Evolutionary conservation across 2,113 vertebrate genomes (phyloP).

Genomic region (Furnarius figulus): DNA sequence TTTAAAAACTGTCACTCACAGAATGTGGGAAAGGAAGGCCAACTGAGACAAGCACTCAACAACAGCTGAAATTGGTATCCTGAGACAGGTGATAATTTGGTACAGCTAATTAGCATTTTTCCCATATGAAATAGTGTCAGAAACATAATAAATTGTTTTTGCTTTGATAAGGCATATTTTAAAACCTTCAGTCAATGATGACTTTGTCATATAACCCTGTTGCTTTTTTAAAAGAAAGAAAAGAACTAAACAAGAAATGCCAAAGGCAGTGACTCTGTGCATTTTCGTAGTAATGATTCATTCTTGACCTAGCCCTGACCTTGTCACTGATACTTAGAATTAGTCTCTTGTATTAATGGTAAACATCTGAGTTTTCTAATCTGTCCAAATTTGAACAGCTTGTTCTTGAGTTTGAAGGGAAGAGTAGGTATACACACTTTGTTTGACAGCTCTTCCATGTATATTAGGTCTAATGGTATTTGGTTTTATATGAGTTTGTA

Average conservation of each 20-base stretch:
- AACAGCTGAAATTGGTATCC: conserved; percentile 8
- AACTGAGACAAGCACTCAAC: conserved; percentile 25
- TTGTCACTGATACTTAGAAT: not conserved
- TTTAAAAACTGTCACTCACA: conserved; percentile 72
- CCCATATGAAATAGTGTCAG: conserved; percentile 34
- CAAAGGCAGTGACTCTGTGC: not conserved
- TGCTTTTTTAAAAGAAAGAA: not conserved
- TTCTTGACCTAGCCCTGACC: not conserved
- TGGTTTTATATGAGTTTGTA: not conserved
- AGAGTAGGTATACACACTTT: not conserved
- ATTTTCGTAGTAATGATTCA: not conserved
- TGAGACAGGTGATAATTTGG: conserved; percentile 67
- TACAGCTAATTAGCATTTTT: conserved; percentile 64
- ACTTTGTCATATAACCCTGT: not conserved
- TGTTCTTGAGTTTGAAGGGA: not conserved
- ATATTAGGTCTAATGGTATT: not conserved
- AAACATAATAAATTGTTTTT: conserved; percentile 44
- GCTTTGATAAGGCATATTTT: conserved; percentile 30
- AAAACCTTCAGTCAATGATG: not conserved
- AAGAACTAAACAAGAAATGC: not conserved
- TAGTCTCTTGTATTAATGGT: not conserved
- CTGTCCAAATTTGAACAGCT: not conserved
- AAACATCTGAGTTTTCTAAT: not conserved
- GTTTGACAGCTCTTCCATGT: not conserved
- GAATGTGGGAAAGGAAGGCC: conserved; percentile 40